Evolutionary conservation across 2,797 vertebrate species (phyloP).

Genomic region (Ctenopoma kingsleyae): DNA sequence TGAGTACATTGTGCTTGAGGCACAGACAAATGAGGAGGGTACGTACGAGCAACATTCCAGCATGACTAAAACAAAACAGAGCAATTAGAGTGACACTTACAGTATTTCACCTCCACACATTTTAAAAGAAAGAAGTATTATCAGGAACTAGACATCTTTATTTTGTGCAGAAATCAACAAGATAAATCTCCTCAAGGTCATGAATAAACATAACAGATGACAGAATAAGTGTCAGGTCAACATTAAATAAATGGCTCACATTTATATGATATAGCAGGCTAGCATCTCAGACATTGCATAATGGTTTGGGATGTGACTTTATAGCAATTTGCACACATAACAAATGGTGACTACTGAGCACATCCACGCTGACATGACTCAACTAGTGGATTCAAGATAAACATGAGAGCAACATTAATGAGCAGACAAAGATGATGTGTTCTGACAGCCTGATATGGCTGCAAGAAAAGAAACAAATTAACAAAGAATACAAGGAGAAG

Average conservation of each 20-base stretch:
- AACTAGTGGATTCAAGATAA: slow-evolving; percentile 50
- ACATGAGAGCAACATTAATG: slow-evolving; percentile 49
- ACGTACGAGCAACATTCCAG: slow-evolving; percentile 45
- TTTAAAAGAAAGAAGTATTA: slow-evolving; percentile 22
- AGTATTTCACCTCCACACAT: slow-evolving; percentile 26
- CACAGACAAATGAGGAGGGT: slow-evolving; percentile 30
- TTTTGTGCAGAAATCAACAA: slow-evolving; percentile 40
- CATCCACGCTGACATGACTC: slow-evolving; percentile 62
- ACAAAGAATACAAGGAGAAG: slow-evolving; percentile 44
- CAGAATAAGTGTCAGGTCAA: slow-evolving; percentile 1
- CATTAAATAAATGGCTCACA: slow-evolving; percentile 26
- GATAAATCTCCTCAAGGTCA: slow-evolving; percentile 4
- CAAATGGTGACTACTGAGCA: slow-evolving; percentile 52
- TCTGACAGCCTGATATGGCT: slow-evolving; percentile 62
- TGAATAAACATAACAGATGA: slow-evolving; percentile 27
- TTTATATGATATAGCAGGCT: slow-evolving; percentile 20
- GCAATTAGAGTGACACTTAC: slow-evolving; percentile 13
- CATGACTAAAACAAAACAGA: slow-evolving; percentile 14
- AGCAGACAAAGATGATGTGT: slow-evolving; percentile 51
- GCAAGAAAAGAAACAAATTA: slow-evolving; percentile 46
- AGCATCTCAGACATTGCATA: slow-evolving; percentile 21
- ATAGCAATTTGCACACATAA: slow-evolving; percentile 51
- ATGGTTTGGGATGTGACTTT: slow-evolving; percentile 19
- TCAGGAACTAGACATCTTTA: slow-evolving; percentile 44
- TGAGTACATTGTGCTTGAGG: slow-evolving; percentile 17